Conservation (phyloP, 2,797 vertebrate species). For the Eleutherodactylus coqui region DNA sequence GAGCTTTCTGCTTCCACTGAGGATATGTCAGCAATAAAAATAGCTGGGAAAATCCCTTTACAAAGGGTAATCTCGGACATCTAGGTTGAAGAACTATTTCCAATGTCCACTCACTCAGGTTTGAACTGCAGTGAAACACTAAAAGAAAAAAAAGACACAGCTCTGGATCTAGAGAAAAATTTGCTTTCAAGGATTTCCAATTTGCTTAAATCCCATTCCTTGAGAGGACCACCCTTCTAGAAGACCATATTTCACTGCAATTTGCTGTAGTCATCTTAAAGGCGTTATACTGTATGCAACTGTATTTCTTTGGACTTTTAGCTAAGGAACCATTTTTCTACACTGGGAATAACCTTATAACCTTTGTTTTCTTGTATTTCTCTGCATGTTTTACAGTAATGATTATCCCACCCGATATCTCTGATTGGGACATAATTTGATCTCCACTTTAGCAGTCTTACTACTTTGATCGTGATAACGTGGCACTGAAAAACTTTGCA, state of each 20-base stretch:
- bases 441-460: slow-evolving; percentile 77
- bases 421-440: not conserved
- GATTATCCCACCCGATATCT: slow-evolving; percentile 33
- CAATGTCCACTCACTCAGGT: no score
- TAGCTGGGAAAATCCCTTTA: no score
- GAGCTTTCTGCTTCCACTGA: no score
- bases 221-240: not conserved
- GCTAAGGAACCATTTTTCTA: slow-evolving; percentile 36
- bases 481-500: slow-evolving; percentile 92
- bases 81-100: no score
- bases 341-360: slow-evolving; percentile 36
- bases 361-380: not conserved
- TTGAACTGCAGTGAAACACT: not conserved
- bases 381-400: slow-evolving; percentile 41
- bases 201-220: no score
- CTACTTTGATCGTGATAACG: slow-evolving; percentile 94
- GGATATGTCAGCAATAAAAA: no score
- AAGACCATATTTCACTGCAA: no score
- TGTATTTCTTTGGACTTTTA: not conserved
- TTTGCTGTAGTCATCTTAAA: no score
- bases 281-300: not conserved
- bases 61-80: no score
- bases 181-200: no score
- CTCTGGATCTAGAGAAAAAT: no score
- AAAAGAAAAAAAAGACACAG: no score